Conservation (phyloP, 92 coral and sea anemone genomes). For the Zoanthus sociatus region DNA sequence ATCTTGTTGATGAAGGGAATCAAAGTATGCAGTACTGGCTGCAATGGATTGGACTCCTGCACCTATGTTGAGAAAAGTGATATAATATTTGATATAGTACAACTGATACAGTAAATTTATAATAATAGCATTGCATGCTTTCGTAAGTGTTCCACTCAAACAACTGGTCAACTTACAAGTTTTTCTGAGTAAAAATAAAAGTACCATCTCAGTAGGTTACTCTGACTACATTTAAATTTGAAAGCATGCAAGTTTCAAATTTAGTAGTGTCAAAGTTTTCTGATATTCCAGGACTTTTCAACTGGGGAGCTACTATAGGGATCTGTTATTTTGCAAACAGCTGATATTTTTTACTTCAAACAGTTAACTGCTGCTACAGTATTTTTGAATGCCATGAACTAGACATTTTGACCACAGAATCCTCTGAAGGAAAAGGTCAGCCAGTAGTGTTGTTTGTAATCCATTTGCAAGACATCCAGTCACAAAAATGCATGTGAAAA, state of each 20-base stretch:
- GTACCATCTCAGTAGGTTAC: background rate
- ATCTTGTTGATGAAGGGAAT: background rate
- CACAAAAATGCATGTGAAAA: background rate
- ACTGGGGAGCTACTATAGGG: background rate
- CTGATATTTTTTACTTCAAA: background rate
- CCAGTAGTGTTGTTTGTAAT: background rate
- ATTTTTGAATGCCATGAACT: background rate
- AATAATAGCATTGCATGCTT: background rate
- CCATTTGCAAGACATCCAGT: background rate
- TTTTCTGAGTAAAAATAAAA: background rate
- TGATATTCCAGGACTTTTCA: background rate
- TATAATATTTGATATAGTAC: background rate
- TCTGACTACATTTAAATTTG: background rate
- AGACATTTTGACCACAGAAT: background rate
- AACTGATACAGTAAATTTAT: background rate
- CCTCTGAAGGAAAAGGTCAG: background rate
- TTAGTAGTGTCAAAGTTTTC: background rate
- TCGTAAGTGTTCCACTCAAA: background rate
- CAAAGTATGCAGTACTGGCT: background rate
- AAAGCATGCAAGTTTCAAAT: background rate
- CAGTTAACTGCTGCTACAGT: background rate
- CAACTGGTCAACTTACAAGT: conserved; percentile 11
- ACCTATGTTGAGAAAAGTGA: background rate
- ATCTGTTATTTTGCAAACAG: background rate
- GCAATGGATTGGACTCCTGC: background rate